Evolutionary conservation across 2,888 invertebrate genomes (phyloP).

Genomic region (Mythimna albipuncta): DNA sequence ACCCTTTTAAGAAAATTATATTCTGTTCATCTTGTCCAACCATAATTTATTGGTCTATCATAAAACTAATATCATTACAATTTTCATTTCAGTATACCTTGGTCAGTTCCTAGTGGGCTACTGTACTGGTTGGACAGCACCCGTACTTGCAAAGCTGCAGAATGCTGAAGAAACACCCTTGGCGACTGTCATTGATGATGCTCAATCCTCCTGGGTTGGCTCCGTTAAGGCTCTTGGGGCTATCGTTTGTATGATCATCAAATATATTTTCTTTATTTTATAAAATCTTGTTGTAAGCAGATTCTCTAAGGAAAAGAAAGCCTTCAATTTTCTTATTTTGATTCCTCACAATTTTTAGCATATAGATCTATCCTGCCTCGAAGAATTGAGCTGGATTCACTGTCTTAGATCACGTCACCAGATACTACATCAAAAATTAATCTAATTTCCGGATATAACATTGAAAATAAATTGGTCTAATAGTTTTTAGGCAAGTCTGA

Average conservation of each 20-base stretch:
- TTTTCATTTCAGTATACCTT: conserved; percentile 29
- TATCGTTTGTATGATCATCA: neutral
- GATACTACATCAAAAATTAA: no score
- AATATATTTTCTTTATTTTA: neutral
- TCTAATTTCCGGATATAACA: no score
- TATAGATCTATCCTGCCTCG: no score
- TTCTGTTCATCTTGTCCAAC: no score
- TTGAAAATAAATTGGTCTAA: no score
- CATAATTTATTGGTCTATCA: no score
- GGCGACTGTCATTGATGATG: conserved; percentile 4
- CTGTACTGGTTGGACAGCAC: conserved; percentile 24
- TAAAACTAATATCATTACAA: neutral
- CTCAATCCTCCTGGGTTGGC: conserved; percentile 20
- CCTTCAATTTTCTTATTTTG: neutral
- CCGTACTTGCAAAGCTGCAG: conserved; percentile 24
- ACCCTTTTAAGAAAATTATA: no score
- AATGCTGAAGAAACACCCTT: conserved; percentile 24
- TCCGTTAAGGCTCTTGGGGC: conserved; percentile 8
- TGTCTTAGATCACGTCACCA: no score
- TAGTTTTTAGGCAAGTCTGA: no score
- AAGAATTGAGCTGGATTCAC: no score
- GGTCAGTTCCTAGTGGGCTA: conserved; percentile 18
- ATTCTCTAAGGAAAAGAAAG: neutral
- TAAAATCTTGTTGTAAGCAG: neutral
- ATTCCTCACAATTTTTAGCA: neutral